These are phyloP conservation scores for Melangyna quadrimaculata DNA, from an alignment of 2,888 invertebrate species.

Conservation along the genomic window DNA sequence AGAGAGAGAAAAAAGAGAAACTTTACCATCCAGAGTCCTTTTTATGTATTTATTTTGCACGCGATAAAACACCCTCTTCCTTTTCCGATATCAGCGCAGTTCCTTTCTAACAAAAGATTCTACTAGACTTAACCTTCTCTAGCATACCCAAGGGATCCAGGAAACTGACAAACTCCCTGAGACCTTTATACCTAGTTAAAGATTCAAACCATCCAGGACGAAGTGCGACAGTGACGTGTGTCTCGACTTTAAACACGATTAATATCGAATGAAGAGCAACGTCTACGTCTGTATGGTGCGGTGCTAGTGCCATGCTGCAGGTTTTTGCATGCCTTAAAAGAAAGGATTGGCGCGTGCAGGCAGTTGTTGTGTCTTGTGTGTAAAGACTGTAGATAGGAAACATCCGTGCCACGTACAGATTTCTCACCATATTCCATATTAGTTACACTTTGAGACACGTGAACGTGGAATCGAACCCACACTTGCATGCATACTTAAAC, in stretches of 20 bases:
- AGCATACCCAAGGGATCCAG: constrained; percentile 48
- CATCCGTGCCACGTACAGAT: constrained; percentile 63
- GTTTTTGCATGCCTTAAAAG: constrained; percentile 62
- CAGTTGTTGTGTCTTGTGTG: background rate
- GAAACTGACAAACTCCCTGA: constrained; percentile 37
- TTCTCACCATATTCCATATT: constrained; percentile 44
- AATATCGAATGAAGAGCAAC: constrained; percentile 62
- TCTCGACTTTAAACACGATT: constrained; percentile 75
- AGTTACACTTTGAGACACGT: constrained; percentile 55
- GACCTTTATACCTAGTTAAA: background rate
- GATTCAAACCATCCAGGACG: constrained; percentile 37
- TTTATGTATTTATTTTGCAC: constrained; percentile 45
- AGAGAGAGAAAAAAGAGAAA: constrained; percentile 39
- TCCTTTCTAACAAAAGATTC: constrained; percentile 33
- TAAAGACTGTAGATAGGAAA: background rate
- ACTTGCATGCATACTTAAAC: background rate
- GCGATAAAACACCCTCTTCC: constrained; percentile 48
- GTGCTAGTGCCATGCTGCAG: background rate
- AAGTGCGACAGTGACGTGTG: constrained; percentile 71
- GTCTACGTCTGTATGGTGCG: too few species aligned
- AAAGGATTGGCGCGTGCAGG: constrained; percentile 58
- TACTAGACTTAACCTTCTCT: constrained; percentile 29
- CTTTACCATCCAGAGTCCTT: constrained; percentile 8
- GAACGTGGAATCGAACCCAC: constrained; percentile 45
- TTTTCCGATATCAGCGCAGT: constrained; percentile 39